Base-by-base conservation (phyloP, 2,113 vertebrate species). In the Nerophis ophidion region DNA sequence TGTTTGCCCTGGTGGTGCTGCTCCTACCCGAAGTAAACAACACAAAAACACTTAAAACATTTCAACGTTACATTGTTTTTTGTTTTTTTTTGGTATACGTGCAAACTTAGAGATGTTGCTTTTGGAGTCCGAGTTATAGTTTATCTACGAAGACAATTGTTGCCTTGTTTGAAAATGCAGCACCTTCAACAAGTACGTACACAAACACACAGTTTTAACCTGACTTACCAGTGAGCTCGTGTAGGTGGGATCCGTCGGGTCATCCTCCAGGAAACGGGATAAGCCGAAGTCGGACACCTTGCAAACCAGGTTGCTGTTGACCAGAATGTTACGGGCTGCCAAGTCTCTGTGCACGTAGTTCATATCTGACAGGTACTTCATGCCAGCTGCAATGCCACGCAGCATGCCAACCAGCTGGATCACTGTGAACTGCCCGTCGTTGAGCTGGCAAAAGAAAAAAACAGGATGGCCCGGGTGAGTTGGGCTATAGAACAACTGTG, bases 281-380 rank as follows among this genome's bases (percentile, higher is more conserved):
- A 98, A 92, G 58, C 96, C 96, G 0, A 98, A 98, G 85, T 98
- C 96, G 0, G 96, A 98, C 68, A 98, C 96, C 80, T 98, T 98
- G 88, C 96, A 98, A 81, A 98, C 95, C 73, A 98, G 86, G 81
- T 98, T 98, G 83, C 95, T 97, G 86, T 98, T 98, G 81, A 98
- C 95, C 17, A 98, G 86, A 80, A 98, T 98, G 84, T 98, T 98
- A 19, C 96, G 92, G 48, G 96, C 96, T 5, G 96, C 96, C 74
- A 98, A 82, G 86, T 98, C 96, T 0, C 96, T 91, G 81, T 98
- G 96, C 62, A 98, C 95, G 0, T 98, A 98, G 88, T 97, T 98
- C 96, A 98, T 98, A 76, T 98, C 96, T 0, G 94, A 95, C 48
- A 98, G 89, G 83, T 98, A 98, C 79, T 98, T 98, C 96, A 98